Evolutionary conservation across 2,888 invertebrate genomes (phyloP).

Genomic region (Agonopterix heracliana): DNA sequence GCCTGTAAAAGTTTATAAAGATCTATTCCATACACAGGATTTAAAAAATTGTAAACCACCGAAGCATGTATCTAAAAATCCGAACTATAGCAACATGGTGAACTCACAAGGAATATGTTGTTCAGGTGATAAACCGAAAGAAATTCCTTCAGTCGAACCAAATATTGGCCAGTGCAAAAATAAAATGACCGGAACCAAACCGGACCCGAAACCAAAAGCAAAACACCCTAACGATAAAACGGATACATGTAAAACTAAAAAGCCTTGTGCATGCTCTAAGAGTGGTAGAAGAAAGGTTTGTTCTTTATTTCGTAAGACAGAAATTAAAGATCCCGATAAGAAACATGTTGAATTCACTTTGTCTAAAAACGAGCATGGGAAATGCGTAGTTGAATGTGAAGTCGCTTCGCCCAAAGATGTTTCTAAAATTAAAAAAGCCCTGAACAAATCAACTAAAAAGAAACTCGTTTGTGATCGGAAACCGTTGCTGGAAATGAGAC

Average conservation of each 20-base stretch:
- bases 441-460: neutral
- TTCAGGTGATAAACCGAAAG: no score
- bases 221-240: neutral
- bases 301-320: neutral
- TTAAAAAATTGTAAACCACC: no score
- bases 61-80: no score
- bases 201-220: no score
- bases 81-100: no score
- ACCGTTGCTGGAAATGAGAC: constrained; percentile 11
- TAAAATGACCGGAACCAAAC: no score
- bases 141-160: no score
- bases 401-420: neutral
- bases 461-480: neutral
- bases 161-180: no score
- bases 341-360: neutral
- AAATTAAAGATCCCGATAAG: neutral
- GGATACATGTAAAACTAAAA: neutral
- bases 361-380: neutral
- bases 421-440: neutral
- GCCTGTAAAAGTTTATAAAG: no score
- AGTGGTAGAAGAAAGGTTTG: neutral
- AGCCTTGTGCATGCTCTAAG: neutral
- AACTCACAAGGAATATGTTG: no score
- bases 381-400: neutral
- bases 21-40: no score